A percentile compares a stretch with the other conserved stretches of the same genome.
phyloP scores from a whole-genome alignment of 2,888 invertebrate species.

The Keiferia lycopersicella region DNA sequence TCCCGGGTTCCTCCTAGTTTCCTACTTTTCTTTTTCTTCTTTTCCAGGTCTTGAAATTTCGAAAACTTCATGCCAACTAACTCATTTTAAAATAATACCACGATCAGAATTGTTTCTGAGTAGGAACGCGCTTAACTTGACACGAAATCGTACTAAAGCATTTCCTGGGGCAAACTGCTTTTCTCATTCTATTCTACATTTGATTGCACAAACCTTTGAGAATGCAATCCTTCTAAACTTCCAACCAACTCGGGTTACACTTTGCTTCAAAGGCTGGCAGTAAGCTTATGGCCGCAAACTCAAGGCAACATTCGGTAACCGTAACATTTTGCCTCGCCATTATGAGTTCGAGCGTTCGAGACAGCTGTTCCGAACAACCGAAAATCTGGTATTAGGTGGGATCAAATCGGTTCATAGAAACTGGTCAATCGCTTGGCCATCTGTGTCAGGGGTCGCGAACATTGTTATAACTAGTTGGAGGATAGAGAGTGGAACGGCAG shows the following conservation, averaged over 20 bases:
- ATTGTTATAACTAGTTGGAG: slow-evolving; percentile 9
- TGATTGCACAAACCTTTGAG: neutral
- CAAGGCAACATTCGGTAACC: slow-evolving; percentile 14
- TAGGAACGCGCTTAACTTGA: too few species aligned
- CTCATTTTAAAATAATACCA: too few species aligned
- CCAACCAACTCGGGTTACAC: neutral
- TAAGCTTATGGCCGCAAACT: neutral
- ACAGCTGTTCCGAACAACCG: slow-evolving; percentile 40
- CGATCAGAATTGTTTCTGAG: too few species aligned
- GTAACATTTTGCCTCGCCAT: slow-evolving; percentile 24
- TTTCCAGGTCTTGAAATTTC: too few species aligned
- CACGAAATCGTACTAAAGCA: too few species aligned
- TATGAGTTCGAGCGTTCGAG: slow-evolving; percentile 27
- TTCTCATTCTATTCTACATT: neutral
- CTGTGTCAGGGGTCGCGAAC: slow-evolving; percentile 49
- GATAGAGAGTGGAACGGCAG: neutral
- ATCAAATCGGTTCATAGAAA: slow-evolving; percentile 58
- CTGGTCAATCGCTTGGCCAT: slow-evolving; percentile 74
- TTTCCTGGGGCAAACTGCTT: too few species aligned
- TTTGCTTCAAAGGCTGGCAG: neutral
- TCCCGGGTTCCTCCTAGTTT: too few species aligned
- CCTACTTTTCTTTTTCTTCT: too few species aligned
- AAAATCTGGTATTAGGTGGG: slow-evolving; percentile 55
- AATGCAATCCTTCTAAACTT: neutral
- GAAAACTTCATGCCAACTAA: too few species aligned